These are phyloP conservation scores for Jaculus jaculus DNA, from an alignment of 2,113 vertebrate genomes.

Conservation along the genomic window DNA sequence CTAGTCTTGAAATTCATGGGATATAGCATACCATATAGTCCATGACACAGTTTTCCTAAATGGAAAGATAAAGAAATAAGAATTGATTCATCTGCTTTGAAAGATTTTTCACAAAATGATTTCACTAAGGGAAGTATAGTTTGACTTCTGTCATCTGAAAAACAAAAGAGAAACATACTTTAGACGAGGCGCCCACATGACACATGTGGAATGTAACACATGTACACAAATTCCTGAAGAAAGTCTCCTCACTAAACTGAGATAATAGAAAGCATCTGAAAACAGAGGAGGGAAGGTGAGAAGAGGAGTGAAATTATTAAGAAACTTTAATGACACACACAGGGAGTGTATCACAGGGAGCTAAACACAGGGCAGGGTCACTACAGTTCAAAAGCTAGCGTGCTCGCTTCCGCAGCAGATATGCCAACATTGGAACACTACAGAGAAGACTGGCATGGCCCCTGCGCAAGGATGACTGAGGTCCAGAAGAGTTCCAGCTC, in stretches of 20 bases:
- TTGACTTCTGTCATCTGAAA: conserved; percentile 91
- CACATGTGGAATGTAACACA: background rate
- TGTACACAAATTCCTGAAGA: background rate
- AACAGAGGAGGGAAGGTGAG: background rate
- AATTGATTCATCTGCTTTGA: conserved; percentile 92
- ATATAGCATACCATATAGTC: conserved; percentile 90
- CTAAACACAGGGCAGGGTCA: background rate
- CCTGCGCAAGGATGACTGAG: too few relatives aligned
- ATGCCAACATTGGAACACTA: too few relatives aligned
- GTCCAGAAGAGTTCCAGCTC: background rate
- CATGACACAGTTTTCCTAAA: conserved; percentile 94
- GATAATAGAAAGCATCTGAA: background rate
- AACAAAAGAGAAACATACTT: conserved; percentile 71
- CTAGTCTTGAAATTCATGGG: conserved; percentile 41
- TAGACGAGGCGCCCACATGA: conserved; percentile 8
- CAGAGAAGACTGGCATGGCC: too few relatives aligned
- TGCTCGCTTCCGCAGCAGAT: too few relatives aligned
- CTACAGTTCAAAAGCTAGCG: background rate
- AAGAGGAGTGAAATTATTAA: background rate
- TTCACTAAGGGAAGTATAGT: conserved; percentile 93
- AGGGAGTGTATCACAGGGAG: background rate
- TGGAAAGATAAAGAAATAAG: conserved; percentile 93
- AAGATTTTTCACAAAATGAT: conserved; percentile 93
- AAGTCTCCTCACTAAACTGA: background rate
- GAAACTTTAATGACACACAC: background rate